phyloP scores from a whole-genome alignment of 2,113 vertebrate genomes.

The Nesoenas mayeri region DNA sequence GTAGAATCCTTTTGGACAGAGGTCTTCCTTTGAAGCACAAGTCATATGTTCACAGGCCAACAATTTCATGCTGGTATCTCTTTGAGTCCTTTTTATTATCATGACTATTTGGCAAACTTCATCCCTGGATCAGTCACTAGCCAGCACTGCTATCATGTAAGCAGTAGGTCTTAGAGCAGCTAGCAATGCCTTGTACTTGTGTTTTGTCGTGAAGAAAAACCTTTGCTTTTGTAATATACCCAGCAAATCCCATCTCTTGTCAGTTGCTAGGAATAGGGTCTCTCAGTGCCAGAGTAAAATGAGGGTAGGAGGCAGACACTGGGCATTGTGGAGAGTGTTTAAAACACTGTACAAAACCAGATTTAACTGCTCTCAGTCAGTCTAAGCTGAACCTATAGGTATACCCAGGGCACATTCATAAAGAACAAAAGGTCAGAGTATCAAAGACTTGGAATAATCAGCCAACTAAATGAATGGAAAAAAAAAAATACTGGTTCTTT shows the following conservation, averaged over 20 bases:
- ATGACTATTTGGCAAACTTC: neutral
- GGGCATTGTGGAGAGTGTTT: neutral
- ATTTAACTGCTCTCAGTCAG: neutral
- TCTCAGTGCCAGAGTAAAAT: neutral
- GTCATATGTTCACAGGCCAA: neutral
- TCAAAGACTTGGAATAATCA: constrained; percentile 56
- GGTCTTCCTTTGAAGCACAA: neutral
- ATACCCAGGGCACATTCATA: constrained; percentile 23
- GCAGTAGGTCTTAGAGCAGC: neutral
- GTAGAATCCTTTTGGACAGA: neutral
- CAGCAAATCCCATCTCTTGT: neutral
- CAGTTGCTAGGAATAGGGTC: neutral
- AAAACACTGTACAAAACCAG: constrained; percentile 12
- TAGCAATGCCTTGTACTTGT: neutral
- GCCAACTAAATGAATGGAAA: constrained; percentile 26
- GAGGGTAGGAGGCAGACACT: neutral
- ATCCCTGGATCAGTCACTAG: neutral
- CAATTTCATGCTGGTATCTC: neutral
- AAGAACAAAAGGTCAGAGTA: constrained; percentile 57
- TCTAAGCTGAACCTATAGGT: constrained; percentile 28
- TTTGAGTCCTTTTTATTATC: neutral
- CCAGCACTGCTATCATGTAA: neutral
- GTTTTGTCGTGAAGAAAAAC: neutral
- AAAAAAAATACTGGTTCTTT: constrained; percentile 19
- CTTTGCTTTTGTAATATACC: neutral